These are phyloP conservation scores for Apostichopus californicus DNA, from an alignment of 35 echinoderm and acorn worm genomes.

Conservation along the genomic window DNA sequence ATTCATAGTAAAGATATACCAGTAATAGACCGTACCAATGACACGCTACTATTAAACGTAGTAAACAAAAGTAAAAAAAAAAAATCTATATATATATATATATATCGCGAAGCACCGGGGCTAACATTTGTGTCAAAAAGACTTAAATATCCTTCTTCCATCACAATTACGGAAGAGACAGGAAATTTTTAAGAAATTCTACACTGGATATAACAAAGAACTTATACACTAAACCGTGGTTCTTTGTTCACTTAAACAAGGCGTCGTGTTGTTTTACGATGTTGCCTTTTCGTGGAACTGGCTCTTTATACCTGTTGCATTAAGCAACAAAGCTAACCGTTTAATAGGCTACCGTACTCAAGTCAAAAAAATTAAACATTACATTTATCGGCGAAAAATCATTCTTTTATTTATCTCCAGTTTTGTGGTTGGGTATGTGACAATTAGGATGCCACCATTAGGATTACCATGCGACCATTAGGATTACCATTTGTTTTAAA, in stretches of 20 bases:
- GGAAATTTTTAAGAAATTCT: background rate
- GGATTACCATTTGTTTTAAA: no score
- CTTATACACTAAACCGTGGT: background rate
- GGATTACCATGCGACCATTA: no score
- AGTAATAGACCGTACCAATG: background rate
- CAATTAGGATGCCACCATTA: no score
- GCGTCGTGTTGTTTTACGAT: background rate
- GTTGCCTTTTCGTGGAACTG: slow-evolving; percentile 36
- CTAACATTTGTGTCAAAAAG: background rate
- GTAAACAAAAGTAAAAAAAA: slow-evolving; percentile 26
- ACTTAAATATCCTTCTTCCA: slow-evolving; percentile 18
- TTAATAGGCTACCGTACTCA: no score
- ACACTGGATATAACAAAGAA: slow-evolving; percentile 1
- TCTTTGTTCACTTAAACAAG: slow-evolving; percentile 23
- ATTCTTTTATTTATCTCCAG: no score
- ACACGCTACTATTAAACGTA: background rate
- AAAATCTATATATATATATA: background rate
- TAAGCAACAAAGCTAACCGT: background rate
- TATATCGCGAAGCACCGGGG: background rate
- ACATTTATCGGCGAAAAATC: no score
- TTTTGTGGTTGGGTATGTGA: no score
- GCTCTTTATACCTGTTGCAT: background rate
- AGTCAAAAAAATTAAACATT: no score
- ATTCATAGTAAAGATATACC: slow-evolving; percentile 25
- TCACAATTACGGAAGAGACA: slow-evolving; percentile 11